Evolutionary conservation across 2,888 invertebrate species (phyloP), one percentile per base, ranked within the genome.

Genomic region (Agriopis aurantiaria): DNA sequence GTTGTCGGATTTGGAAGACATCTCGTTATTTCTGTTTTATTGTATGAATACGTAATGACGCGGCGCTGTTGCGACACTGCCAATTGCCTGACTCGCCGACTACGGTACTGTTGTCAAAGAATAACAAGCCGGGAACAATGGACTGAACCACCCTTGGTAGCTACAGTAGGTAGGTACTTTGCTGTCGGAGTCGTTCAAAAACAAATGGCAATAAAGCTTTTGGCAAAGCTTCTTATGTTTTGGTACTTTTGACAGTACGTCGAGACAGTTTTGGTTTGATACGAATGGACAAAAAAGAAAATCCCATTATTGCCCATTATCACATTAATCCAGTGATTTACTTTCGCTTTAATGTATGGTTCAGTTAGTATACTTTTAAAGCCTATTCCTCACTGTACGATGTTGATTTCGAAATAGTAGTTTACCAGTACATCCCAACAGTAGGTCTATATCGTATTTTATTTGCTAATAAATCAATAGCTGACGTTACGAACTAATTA

Each of bases 11-110:
- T 87, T 83, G 81, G 87, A 82, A 77, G 81, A 85, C 87, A 88
- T 90, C 88, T 91, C 88, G 89, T 92, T 92, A 91, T 92, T 90
- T 91, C 88, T 90, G 85, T 91, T 93, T 93, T 93, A 92, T 93
- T 92, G 90, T 91, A 89, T 91, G 92, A 91, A 93, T 92, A 93
- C 85, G 81, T 91, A 91, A 93, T 92, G 89, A 82, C 77, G 79
- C 78, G 76, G 84, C 77, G 78, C 69, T 76, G 82, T 93, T 92
- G 89, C 92, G 91, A 91, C 92, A 92, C 79, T 85, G 86, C 87
- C 91, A 91, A 91, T 92, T 91, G 91, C 88, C 87, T 87, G 86
- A 83, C 85, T 88, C 83, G 82, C 75, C 79, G 81, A 73, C 78
- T 88, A 90, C 89, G 88, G 89, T 91, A 91, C 81, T 82, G 84